These are phyloP conservation scores for Drosophila mercatorum DNA, from an alignment of 2,888 invertebrate genomes.

Conservation along the genomic window DNA sequence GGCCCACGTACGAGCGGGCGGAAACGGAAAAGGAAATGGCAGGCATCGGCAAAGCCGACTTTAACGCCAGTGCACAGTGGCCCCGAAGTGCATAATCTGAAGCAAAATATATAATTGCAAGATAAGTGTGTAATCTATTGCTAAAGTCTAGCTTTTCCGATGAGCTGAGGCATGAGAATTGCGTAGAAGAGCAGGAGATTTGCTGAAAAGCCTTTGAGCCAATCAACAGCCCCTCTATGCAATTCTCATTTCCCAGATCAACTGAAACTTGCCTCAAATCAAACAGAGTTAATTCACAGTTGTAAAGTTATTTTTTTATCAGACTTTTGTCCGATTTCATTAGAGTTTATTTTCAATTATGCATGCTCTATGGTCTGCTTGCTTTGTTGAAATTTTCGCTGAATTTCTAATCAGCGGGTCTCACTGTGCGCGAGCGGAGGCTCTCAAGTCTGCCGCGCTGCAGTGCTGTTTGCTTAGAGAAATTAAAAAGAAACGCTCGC, in stretches of 20 bases:
- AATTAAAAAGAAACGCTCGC: constrained; percentile 45
- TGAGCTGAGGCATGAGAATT: no score
- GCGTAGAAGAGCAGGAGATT: no score
- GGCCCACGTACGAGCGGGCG: constrained; percentile 63
- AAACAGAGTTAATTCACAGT: no score
- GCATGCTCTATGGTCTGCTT: not conserved
- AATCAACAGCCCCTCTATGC: not conserved
- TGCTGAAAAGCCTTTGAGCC: not conserved
- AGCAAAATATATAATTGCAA: not conserved
- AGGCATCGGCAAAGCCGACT: constrained; percentile 35
- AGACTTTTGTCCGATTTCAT: no score
- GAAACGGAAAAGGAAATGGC: constrained; percentile 70
- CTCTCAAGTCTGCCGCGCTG: constrained; percentile 13
- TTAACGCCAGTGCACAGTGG: constrained; percentile 1
- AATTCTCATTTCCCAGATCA: not conserved
- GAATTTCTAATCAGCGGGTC: not conserved
- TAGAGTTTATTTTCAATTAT: not conserved
- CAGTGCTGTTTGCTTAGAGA: constrained; percentile 33
- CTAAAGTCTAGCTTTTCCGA: no score
- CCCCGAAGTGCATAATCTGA: not conserved
- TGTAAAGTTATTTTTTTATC: no score
- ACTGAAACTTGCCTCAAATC: no score
- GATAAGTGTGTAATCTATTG: not conserved
- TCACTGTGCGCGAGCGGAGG: constrained; percentile 4
- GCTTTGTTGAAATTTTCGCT: not conserved